Evolutionary conservation across 2,888 invertebrate genomes (phyloP), one percentile per base, ranked within the genome.

Genomic region (Drosophila glabriapex): DNA sequence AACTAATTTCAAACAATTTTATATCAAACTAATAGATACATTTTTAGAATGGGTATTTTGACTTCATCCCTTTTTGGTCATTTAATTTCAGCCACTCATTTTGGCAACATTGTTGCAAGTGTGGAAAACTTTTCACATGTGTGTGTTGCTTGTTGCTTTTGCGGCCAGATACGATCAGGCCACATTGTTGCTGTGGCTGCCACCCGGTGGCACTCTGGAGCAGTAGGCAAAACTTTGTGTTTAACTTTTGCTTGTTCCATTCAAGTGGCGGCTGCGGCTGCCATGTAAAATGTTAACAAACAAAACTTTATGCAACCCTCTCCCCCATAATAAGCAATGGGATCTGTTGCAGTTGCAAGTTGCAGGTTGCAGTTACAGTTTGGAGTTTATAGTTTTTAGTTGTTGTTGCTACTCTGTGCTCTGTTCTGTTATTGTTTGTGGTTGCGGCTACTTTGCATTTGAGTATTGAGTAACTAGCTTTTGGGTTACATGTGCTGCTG

Each of bases 221-320:
- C 75, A 81, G 82, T 70, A 68, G 86, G 46, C 72, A 60, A 83
- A 85, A 87, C 73, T 87, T 90, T 77, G 73, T 54, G 55, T 59
- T 84, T 73, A 86, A 87, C 89, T 87, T 90, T 86, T 80, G 89
- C 82, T 82, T 88, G 90, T 86, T 82, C 55, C 61, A 73, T 70
- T 84, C 74, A 87, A 86, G 82, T 89, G 87, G 82, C 68, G 68
- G 50, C 65, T 31, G 46, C 60, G 54, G 69, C 63, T 67, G 78
- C 70, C 80, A 84, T 82, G 82, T 82, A 62, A 69, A 85, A 85
- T 87, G 77, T 84, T 85, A 77, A 65, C 76, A 73, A 74, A 74
- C 71, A 70, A 90, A 85, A 88, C 68, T 90, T 88, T 80, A 62
- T 68, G 59, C 66, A 62, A 74, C 68, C 9, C 25, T 9, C 64